Percentiles rank a stretch among this genome's conserved stretches.
Conservation (phyloP, 2,888 invertebrate species). For the Physocephala rufipes region DNA sequence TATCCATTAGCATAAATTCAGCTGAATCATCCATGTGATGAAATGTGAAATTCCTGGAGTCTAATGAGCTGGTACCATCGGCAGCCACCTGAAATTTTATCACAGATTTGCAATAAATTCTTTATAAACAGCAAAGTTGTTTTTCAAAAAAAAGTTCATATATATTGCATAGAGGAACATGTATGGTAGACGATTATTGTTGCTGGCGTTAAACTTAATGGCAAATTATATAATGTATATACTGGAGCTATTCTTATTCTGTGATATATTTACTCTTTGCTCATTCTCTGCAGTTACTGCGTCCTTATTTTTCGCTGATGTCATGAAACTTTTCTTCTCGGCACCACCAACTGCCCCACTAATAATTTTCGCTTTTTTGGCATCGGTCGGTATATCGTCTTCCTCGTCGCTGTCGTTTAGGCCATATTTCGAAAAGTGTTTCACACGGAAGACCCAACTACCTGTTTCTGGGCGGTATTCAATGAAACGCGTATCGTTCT, state of each 20-base stretch:
- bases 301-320: conserved; percentile 48
- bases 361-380: conserved; percentile 62
- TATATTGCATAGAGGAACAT: too few species aligned
- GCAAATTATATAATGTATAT: too few species aligned
- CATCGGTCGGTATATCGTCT: conserved; percentile 69
- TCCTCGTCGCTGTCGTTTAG: conserved; percentile 91
- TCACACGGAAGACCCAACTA: conserved; percentile 95
- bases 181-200: too few species aligned
- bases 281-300: conserved; percentile 49
- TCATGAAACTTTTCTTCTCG: conserved; percentile 16
- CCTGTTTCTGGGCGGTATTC: conserved; percentile 96
- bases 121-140: too few species aligned
- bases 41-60: conserved; percentile 53
- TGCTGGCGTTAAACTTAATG: too few species aligned
- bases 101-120: conserved; percentile 3
- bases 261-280: conserved; percentile 46
- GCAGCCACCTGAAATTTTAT: conserved; percentile 43
- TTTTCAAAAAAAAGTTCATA: too few species aligned
- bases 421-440: conserved; percentile 95
- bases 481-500: conserved; percentile 89
- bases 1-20: conserved; percentile 59
- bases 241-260: too few species aligned
- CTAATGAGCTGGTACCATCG: conserved; percentile 52
- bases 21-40: conserved; percentile 57
- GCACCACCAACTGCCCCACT: conserved; percentile 36